Evolutionary conservation across 2,797 vertebrate genomes (phyloP).

Genomic region (Danio choprae): DNA sequence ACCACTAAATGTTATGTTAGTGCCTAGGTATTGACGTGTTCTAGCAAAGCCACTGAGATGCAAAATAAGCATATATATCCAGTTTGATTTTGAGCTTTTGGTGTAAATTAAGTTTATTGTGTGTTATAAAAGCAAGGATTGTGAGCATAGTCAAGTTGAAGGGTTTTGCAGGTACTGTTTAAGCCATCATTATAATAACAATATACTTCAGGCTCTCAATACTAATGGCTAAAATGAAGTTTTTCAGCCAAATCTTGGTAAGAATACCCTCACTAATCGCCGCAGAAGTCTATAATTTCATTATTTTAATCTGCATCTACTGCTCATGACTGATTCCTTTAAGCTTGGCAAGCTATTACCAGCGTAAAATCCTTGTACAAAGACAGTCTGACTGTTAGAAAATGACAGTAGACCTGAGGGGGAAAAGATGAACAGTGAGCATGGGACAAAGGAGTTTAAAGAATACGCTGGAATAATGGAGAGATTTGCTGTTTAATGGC

Average conservation of each 20-base stretch:
- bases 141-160: background rate
- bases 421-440: conserved; percentile 10
- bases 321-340: conserved; percentile 8
- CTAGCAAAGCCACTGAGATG: too few relatives aligned
- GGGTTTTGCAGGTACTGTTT: background rate
- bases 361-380: conserved; percentile 15
- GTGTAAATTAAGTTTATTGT: too few relatives aligned
- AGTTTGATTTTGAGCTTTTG: too few relatives aligned
- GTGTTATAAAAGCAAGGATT: too few relatives aligned
- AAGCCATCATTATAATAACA: background rate
- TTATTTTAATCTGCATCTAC: conserved; percentile 23
- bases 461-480: conserved; percentile 19
- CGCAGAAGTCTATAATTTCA: background rate
- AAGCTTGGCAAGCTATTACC: conserved; percentile 11
- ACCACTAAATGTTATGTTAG: too few relatives aligned
- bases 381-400: conserved; percentile 23
- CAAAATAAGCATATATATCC: too few relatives aligned
- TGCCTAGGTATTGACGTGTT: too few relatives aligned
- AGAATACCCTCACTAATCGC: background rate
- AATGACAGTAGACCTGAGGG: conserved; percentile 36
- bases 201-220: background rate
- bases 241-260: background rate
- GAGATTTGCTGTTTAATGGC: conserved; percentile 19
- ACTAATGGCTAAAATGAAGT: background rate
- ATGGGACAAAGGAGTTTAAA: conserved; percentile 21